Base-by-base conservation (phyloP, 92 coral and sea anemone genomes). In the Virgularia gustaviana region DNA sequence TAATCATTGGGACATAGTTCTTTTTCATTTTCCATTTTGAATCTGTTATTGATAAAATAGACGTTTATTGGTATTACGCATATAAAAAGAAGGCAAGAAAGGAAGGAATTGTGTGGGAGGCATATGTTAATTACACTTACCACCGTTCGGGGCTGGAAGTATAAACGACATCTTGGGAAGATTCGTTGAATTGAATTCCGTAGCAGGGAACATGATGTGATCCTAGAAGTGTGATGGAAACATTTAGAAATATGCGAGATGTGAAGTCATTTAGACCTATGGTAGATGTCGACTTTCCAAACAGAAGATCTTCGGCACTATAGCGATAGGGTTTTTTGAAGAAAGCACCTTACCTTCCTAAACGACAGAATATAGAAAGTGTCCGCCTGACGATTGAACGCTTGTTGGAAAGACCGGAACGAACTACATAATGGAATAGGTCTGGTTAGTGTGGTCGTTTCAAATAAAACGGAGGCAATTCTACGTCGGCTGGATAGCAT, bases 101-200 rank as follows among this genome's bases (percentile, higher is more conserved):
- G n/a, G n/a, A n/a, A n/a, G n/a, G 45, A 39, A 39, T 39, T 39
- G 15, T 39, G 45, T 53, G 19, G 30, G 60, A 18, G 10, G 70
- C 30, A 23, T 9, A 38, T 9, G 3, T 1, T 2, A 9, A 32
- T 7, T 65, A 3, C 36, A 63, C 89, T 53, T 86, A 92, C 98
- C 89, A 76, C 90, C 87, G 4, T 89, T 81, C 9, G 98, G 92
- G 4, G 98, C 92, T 78, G 90, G 82, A 66, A 92, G 78, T 89
- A 92, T 89, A 52, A 92, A 79, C 18, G 98, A 92, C 94, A 92
- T 83, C 79, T 89, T 89, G 0, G 98, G 98, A 39, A 86, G 85
- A 31, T 83, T 87, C 12, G 98, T 92, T 22, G 76, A 78, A 42
- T 92, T 92, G 75, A 81, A 57, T 31, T 86, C 83, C 0, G 98